Base-by-base conservation (phyloP, 37 sponge, comb jelly and placozoan species). In the Lycopodina hypogea region DNA sequence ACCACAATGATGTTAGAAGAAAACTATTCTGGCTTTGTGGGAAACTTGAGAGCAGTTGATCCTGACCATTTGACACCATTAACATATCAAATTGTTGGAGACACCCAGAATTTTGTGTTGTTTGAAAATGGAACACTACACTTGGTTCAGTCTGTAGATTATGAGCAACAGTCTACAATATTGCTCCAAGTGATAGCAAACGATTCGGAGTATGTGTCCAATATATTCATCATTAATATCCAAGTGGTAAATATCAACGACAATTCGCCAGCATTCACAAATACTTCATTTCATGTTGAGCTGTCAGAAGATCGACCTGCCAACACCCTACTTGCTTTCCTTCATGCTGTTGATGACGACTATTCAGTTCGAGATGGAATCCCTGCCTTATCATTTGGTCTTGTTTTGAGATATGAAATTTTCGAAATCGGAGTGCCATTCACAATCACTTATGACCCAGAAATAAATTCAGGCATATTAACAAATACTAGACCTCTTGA, bases 171-270 rank as follows among this genome's bases (percentile, higher is more conserved):
- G 39, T 34, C 41, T 0, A 22, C 42, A 40, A 53, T 67, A 26
- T 48, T 9, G 7, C 57, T 86, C 26, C 29, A 40, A 14, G 55
- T 74, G 6, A 42, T 57, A 41, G 78, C 79, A 36, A 78, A 59
- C 38, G 74, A 78, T 23, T 65, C 69, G 23, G 23, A 34, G 28
- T 57, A 55, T 41, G 14, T 38, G 34, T 73, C 87, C 17, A 51
- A 81, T 29, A 63, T 55, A 12, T 72, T 77, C n/a, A 28, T 19
- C 1, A 50, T 84, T 15, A 74, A 68, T 38, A 37, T 89, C 2
- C 15, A 22, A 38, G 76, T 89, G 12, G 39, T 45, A 14, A 84
- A 89, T 50, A 56, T 76, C 40, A 89, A 84, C 50, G 90, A 89
- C 59, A 22, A 69, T 29, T 45, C 77, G 29, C 90, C 90, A 14